These are phyloP conservation scores for Lanistes nyassanus DNA, from an alignment of 1,140 invertebrate genomes.

Conservation along the genomic window DNA sequence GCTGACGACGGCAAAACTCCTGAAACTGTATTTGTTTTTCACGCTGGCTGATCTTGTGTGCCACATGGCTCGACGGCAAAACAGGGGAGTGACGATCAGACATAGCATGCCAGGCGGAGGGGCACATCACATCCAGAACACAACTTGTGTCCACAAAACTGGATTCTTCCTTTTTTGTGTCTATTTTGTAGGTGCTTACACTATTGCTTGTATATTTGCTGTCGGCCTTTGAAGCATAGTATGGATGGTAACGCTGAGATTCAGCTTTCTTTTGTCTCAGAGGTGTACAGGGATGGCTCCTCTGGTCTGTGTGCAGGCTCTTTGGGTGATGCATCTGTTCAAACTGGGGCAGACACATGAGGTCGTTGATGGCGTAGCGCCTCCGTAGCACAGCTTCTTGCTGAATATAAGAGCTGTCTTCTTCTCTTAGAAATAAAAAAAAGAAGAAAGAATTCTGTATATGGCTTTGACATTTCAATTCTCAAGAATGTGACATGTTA, in stretches of 20 bases:
- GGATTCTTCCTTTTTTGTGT: slow-evolving; percentile 23
- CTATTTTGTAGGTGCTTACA: neutral
- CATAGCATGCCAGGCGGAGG: slow-evolving; percentile 51
- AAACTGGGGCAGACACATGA: slow-evolving; percentile 26
- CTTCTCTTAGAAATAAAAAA: slow-evolving; percentile 41
- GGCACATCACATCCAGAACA: slow-evolving; percentile 38
- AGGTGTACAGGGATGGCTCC: neutral
- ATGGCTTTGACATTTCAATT: neutral
- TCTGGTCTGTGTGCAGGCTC: neutral
- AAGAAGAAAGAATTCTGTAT: too few species aligned
- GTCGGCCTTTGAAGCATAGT: neutral
- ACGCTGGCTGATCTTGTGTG: slow-evolving; percentile 48
- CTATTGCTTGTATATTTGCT: neutral
- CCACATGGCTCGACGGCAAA: slow-evolving; percentile 52
- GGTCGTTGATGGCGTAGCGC: slow-evolving; percentile 40
- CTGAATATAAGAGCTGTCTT: slow-evolving; percentile 55
- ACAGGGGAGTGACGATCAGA: slow-evolving; percentile 55
- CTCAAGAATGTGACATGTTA: neutral
- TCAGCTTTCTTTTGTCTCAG: neutral
- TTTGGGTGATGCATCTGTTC: neutral
- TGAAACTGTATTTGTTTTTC: slow-evolving; percentile 52
- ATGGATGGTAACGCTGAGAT: neutral
- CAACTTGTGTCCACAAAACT: slow-evolving; percentile 31
- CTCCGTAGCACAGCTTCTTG: slow-evolving; percentile 46
- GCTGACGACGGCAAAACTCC: slow-evolving; percentile 47